Conservation (phyloP, 2,888 invertebrate genomes). For the Spialia ferax region DNA sequence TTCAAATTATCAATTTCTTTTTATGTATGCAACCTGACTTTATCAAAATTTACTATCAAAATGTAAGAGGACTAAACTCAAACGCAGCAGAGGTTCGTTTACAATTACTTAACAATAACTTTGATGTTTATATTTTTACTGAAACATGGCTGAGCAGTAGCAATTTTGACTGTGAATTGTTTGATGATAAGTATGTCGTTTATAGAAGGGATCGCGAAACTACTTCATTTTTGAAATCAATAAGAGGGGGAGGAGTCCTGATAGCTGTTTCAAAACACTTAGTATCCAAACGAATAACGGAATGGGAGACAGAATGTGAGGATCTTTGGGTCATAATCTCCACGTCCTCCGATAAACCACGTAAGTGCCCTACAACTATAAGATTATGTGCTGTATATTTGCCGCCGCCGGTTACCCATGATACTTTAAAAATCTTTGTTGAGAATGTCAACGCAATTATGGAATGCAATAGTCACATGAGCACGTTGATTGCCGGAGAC, state of each 20-base stretch:
- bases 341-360: background rate
- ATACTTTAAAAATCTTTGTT: background rate
- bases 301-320: conserved; percentile 42
- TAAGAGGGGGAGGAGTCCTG: conserved; percentile 44
- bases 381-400: background rate
- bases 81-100: conserved; percentile 34
- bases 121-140: conserved; percentile 39
- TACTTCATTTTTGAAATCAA: conserved; percentile 8
- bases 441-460: background rate
- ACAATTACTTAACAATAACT: conserved; percentile 31
- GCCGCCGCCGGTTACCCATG: background rate
- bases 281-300: conserved; percentile 15
- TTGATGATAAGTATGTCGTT: conserved; percentile 34
- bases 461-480: too few species aligned
- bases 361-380: background rate
- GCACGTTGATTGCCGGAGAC: too few species aligned
- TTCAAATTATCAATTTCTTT: too few species aligned
- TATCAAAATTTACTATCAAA: too few species aligned
- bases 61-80: conserved; percentile 34
- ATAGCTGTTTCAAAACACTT: conserved; percentile 39
- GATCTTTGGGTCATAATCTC: conserved; percentile 40
- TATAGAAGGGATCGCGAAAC: conserved; percentile 43
- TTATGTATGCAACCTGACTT: background rate
- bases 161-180: conserved; percentile 36
- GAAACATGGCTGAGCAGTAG: conserved; percentile 40